Conservation (phyloP, 2,797 vertebrate species). For the Fringilla coelebs region DNA sequence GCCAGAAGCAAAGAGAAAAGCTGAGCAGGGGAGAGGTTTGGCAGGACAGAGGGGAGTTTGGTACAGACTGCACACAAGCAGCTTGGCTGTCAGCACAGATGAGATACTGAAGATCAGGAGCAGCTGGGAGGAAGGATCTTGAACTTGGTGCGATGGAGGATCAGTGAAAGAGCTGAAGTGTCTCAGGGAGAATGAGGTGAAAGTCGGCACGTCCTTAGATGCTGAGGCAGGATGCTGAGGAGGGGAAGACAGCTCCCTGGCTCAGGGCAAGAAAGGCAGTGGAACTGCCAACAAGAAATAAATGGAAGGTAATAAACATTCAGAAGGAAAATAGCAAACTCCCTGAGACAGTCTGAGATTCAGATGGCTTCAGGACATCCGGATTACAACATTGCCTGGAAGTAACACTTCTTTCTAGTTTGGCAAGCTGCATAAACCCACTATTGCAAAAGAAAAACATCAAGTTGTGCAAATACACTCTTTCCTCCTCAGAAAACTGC, state of each 20-base stretch:
- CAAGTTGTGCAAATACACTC: neutral
- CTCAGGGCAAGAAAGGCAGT: neutral
- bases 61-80: neutral
- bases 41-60: neutral
- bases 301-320: neutral
- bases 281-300: neutral
- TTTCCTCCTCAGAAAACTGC: neutral
- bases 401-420: neutral
- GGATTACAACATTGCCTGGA: neutral
- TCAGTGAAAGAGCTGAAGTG: neutral
- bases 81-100: neutral
- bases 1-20: neutral
- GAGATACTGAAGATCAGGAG: neutral
- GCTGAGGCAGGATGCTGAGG: neutral
- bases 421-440: neutral
- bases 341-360: neutral
- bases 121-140: neutral
- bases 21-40: neutral
- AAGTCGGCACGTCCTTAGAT: neutral
- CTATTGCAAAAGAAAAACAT: slow-evolving; percentile 5
- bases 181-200: neutral
- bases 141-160: neutral
- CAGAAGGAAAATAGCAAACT: neutral
- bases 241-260: neutral
- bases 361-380: neutral